Conservation (phyloP, 1,140 invertebrate species). For the Chlorops oryzae region DNA sequence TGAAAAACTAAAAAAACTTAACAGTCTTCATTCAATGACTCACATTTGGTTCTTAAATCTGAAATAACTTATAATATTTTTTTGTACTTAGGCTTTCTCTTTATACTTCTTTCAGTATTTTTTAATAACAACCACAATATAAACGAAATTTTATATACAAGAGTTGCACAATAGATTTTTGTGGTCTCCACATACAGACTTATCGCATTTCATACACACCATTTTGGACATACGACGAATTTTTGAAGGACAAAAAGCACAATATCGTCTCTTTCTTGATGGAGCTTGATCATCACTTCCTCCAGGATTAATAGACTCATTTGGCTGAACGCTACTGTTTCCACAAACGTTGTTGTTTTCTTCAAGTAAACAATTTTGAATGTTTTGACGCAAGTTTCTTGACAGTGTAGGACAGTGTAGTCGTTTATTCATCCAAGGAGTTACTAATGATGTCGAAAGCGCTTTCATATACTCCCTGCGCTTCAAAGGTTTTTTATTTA, state of each 20-base stretch:
- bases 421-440: slow-evolving; percentile 3
- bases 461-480: slow-evolving; percentile 1
- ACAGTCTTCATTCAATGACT: too few relatives aligned
- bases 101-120: too few relatives aligned
- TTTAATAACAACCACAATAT: too few relatives aligned
- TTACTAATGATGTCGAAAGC: slow-evolving; percentile 1
- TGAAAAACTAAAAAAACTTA: too few relatives aligned
- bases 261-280: slow-evolving; percentile 3
- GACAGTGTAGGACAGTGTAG: not conserved
- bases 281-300: not conserved
- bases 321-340: not conserved
- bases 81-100: too few relatives aligned
- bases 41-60: too few relatives aligned
- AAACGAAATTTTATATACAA: slow-evolving; percentile 7
- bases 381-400: slow-evolving; percentile 3
- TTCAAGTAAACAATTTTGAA: not conserved
- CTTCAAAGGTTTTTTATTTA: slow-evolving; percentile 4
- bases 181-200: not conserved
- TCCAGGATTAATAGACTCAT: too few relatives aligned
- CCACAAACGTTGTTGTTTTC: not conserved
- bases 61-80: too few relatives aligned
- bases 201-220: slow-evolving; percentile 4
- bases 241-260: slow-evolving; percentile 2
- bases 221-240: not conserved
- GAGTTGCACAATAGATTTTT: not conserved